Percentiles rank a stretch among this genome's conserved stretches.
phyloP scores from a whole-genome alignment of 64 coral and sea anemone species.

The Platygyra sinensis region DNA sequence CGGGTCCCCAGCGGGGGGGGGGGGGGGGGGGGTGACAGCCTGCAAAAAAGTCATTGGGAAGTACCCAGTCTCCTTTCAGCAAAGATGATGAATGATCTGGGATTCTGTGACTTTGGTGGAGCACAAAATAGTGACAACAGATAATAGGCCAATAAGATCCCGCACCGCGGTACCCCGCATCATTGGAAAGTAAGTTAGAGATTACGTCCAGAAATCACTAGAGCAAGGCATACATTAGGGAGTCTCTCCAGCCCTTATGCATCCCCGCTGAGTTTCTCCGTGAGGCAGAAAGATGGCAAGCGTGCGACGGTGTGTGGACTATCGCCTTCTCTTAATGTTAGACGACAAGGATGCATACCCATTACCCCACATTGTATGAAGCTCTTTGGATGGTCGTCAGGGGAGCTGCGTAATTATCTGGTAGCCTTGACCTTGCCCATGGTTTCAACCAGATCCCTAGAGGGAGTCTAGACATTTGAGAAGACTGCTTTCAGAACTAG shows the following conservation, averaged over 20 bases:
- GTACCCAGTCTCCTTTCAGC: slow-evolving; percentile 45
- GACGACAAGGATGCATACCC: neutral
- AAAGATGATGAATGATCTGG: slow-evolving; percentile 63
- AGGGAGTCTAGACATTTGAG: slow-evolving; percentile 23
- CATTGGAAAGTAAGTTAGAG: slow-evolving; percentile 57
- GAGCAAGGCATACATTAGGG: slow-evolving; percentile 57
- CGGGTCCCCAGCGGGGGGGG: neutral
- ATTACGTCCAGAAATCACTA: slow-evolving; percentile 57
- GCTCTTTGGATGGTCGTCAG: slow-evolving; percentile 16
- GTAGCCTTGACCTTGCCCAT: slow-evolving; percentile 37
- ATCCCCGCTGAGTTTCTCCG: slow-evolving; percentile 49
- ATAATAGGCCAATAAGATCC: slow-evolving; percentile 52
- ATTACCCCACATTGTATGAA: neutral
- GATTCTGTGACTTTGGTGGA: slow-evolving; percentile 57
- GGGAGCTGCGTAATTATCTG: slow-evolving; percentile 47
- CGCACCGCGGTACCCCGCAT: slow-evolving; percentile 53
- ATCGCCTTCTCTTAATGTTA: neutral
- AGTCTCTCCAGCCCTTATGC: slow-evolving; percentile 60
- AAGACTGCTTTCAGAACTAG: slow-evolving; percentile 50
- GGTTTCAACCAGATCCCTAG: slow-evolving; percentile 17
- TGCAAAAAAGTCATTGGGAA: slow-evolving; percentile 7
- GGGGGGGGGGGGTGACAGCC: no score
- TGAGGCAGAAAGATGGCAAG: slow-evolving; percentile 55
- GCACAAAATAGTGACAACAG: slow-evolving; percentile 42
- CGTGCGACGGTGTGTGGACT: slow-evolving; percentile 40